These are phyloP conservation scores for Luffia ferchaultella DNA, from an alignment of 2,888 invertebrate genomes.

Conservation along the genomic window DNA sequence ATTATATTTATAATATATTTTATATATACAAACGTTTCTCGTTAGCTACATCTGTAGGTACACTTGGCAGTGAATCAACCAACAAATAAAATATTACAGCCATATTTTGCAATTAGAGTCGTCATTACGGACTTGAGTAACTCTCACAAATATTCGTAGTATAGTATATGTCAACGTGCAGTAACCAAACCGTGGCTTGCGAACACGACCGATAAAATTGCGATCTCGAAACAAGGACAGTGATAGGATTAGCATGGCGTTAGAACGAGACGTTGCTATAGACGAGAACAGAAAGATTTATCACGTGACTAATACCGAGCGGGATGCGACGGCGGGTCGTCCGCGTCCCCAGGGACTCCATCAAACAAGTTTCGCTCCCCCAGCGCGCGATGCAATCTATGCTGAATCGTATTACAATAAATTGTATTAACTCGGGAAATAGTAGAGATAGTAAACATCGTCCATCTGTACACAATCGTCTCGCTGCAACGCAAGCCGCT, in stretches of 20 bases:
- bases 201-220: background rate
- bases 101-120: background rate
- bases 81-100: background rate
- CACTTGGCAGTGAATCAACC: background rate
- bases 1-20: background rate
- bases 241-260: constrained; percentile 36
- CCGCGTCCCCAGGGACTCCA: constrained; percentile 52
- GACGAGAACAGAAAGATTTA: constrained; percentile 51
- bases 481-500: constrained; percentile 29
- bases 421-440: constrained; percentile 67
- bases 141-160: background rate
- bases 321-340: constrained; percentile 47
- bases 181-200: background rate
- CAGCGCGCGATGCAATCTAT: constrained; percentile 61
- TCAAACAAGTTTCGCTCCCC: constrained; percentile 65
- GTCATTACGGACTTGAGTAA: background rate
- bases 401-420: constrained; percentile 67
- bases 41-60: background rate
- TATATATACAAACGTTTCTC: background rate
- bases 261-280: constrained; percentile 25
- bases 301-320: constrained; percentile 62
- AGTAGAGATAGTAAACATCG: constrained; percentile 63
- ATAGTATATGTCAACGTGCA: background rate
- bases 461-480: constrained; percentile 62
- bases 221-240: constrained; percentile 36